Conservation (phyloP, 53 echinoderm and acorn worm species). For the Echinometra lucunter region DNA sequence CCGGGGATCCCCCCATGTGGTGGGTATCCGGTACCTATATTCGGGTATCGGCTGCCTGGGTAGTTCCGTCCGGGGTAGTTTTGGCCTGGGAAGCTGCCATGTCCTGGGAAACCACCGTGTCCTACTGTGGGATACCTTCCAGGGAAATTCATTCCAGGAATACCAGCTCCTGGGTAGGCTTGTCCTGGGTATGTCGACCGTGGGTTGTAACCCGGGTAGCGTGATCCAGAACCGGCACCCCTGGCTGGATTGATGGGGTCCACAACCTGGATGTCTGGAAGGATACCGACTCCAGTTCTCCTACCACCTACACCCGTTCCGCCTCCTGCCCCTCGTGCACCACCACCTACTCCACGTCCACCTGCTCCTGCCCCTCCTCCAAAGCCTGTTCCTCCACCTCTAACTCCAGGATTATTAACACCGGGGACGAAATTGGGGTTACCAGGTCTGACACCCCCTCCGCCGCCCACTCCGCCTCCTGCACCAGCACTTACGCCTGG, state of each 20-base stretch:
- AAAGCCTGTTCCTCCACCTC: constrained; percentile 26
- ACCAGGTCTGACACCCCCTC: constrained; percentile 20
- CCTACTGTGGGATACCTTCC: constrained; percentile 20
- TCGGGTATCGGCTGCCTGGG: constrained; percentile 33
- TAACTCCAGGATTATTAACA: background rate
- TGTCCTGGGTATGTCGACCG: constrained; percentile 50
- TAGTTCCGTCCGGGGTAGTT: constrained; percentile 13
- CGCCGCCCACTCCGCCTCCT: background rate
- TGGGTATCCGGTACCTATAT: background rate
- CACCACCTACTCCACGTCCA: background rate
- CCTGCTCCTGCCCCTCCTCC: background rate
- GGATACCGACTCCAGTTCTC: constrained; percentile 40
- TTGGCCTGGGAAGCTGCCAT: background rate
- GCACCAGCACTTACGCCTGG: constrained; percentile 32
- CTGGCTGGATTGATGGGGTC: constrained; percentile 48
- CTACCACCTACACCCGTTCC: constrained; percentile 26
- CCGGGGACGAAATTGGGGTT: background rate
- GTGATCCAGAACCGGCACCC: constrained; percentile 40
- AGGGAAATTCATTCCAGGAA: constrained; percentile 29
- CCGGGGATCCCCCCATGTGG: background rate
- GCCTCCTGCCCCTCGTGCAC: background rate
- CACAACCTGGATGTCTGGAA: constrained; percentile 49
- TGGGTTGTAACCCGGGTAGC: constrained; percentile 58
- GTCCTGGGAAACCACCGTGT: constrained; percentile 7
- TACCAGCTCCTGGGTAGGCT: constrained; percentile 16